These are phyloP conservation scores for Mobula hypostoma DNA, from an alignment of 2,113 vertebrate species.

Conservation along the genomic window DNA sequence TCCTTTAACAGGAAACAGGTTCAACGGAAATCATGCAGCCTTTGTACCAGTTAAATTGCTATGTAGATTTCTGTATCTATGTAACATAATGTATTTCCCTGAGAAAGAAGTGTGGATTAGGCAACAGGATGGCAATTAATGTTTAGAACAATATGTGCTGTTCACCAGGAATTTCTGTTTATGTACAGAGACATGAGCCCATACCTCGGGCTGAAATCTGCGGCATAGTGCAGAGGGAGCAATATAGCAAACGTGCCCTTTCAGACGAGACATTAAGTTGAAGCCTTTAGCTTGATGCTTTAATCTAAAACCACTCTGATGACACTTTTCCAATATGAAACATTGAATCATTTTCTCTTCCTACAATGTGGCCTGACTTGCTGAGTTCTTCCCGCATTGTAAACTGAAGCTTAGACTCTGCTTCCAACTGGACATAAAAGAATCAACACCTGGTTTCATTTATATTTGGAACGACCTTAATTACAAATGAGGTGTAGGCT, in stretches of 20 bases:
- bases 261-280: background rate
- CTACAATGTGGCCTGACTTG: too few relatives aligned
- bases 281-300: too few relatives aligned
- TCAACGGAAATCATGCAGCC: conserved; percentile 8
- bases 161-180: background rate
- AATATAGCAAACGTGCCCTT: background rate
- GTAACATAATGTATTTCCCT: background rate
- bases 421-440: background rate
- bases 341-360: too few relatives aligned
- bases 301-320: too few relatives aligned
- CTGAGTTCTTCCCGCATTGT: too few relatives aligned
- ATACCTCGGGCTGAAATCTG: background rate
- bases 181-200: background rate
- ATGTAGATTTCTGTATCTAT: background rate
- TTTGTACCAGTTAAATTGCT: conserved; percentile 33
- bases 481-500: background rate
- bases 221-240: background rate
- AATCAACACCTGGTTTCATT: background rate
- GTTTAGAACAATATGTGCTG: background rate
- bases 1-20: conserved; percentile 31
- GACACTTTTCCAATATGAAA: too few relatives aligned
- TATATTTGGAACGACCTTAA: too few relatives aligned
- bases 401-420: too few relatives aligned
- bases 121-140: background rate
- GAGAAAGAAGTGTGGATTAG: background rate